A percentile compares a stretch with the other conserved stretches of the same genome.
These are phyloP conservation scores for Ranitomeya variabilis DNA, from an alignment of 2,113 vertebrate species.

Conservation along the genomic window DNA sequence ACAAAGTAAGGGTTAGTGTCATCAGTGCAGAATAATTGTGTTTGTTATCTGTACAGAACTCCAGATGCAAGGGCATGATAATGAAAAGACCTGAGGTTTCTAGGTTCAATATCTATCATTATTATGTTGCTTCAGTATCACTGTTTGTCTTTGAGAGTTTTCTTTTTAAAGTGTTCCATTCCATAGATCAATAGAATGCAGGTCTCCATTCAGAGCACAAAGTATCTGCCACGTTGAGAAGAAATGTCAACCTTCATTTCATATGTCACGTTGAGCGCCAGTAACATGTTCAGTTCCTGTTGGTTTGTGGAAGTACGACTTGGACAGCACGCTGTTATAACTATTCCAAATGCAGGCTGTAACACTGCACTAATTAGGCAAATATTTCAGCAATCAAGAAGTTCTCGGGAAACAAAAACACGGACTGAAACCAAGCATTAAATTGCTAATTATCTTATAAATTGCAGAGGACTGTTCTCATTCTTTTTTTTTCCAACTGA, in stretches of 20 bases:
- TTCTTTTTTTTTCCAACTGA: slow-evolving; percentile 9
- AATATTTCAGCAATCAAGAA: slow-evolving; percentile 43
- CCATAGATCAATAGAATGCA: slow-evolving; percentile 34
- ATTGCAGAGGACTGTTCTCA: slow-evolving; percentile 29
- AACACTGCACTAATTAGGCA: slow-evolving; percentile 38
- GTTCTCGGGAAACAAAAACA: slow-evolving; percentile 27
- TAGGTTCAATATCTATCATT: neutral
- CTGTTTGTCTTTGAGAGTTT: slow-evolving; percentile 9
- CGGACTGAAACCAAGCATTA: slow-evolving; percentile 37
- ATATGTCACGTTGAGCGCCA: slow-evolving; percentile 29
- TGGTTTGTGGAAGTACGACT: slow-evolving; percentile 41
- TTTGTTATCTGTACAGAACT: neutral
- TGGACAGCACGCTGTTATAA: slow-evolving; percentile 38
- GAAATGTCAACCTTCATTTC: slow-evolving; percentile 38
- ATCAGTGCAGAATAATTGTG: neutral
- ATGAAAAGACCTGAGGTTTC: neutral
- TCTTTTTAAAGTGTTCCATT: slow-evolving; percentile 11
- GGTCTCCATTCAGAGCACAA: slow-evolving; percentile 21
- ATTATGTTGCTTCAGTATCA: slow-evolving; percentile 1
- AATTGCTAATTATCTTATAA: slow-evolving; percentile 39
- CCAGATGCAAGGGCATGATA: neutral
- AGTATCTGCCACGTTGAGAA: slow-evolving; percentile 43
- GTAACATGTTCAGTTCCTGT: slow-evolving; percentile 33
- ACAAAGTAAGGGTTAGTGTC: neutral
- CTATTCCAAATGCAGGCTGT: slow-evolving; percentile 10